Conservation (phyloP, 2,888 invertebrate genomes). For the Linnaemya tessellans region DNA sequence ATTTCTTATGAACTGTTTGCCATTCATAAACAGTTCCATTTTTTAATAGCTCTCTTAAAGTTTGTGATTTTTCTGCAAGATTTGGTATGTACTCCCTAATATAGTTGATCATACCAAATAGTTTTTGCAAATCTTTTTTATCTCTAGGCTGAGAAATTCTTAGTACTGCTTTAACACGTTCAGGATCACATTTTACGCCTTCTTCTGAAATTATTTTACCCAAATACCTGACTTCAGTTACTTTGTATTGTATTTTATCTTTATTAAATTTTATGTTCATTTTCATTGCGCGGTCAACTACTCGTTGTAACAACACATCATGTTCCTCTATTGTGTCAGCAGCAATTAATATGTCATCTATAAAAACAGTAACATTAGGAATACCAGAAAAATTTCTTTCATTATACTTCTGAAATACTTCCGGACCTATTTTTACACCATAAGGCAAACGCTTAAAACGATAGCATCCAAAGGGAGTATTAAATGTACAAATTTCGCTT, state of each 20-base stretch:
- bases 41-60: too few relatives aligned
- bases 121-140: neutral
- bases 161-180: conserved; percentile 65
- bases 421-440: neutral
- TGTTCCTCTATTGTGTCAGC: conserved; percentile 19
- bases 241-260: conserved; percentile 76
- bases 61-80: too few relatives aligned
- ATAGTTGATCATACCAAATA: too few relatives aligned
- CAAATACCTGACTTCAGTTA: conserved; percentile 74
- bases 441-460: conserved; percentile 76
- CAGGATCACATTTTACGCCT: conserved; percentile 43
- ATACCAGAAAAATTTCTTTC: conserved; percentile 74
- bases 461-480: conserved; percentile 70
- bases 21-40: too few relatives aligned
- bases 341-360: conserved; percentile 22
- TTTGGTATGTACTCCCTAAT: too few relatives aligned
- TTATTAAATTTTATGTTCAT: conserved; percentile 74
- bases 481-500: conserved; percentile 61
- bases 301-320: conserved; percentile 20
- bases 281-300: neutral
- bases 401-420: conserved; percentile 76
- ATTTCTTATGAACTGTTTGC: too few relatives aligned
- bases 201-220: conserved; percentile 74
- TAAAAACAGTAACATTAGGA: conserved; percentile 8
- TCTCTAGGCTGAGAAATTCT: conserved; percentile 49